Conservation (phyloP, 92 coral and sea anemone species). For the Pocillopora meandrina region DNA sequence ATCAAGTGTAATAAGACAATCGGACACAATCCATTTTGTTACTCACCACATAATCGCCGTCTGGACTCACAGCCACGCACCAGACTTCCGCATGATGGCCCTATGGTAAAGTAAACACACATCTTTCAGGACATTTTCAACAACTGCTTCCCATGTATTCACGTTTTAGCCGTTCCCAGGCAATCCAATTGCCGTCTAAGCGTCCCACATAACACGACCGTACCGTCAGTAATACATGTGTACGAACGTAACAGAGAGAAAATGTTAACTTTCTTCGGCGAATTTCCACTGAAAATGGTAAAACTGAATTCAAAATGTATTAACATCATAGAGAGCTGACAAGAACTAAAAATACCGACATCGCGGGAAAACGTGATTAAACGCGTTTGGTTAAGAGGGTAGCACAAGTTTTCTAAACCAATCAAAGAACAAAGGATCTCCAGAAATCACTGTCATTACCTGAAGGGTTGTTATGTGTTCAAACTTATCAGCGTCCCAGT, state of each 20-base stretch:
- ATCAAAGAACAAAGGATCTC: not conserved
- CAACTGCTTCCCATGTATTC: not conserved
- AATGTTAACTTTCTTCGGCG: too few species aligned
- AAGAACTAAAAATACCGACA: too few species aligned
- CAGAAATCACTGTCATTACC: constrained; percentile 28
- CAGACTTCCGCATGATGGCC: constrained; percentile 96
- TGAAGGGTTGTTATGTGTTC: constrained; percentile 88
- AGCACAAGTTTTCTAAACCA: not conserved
- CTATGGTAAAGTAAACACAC: constrained; percentile 24
- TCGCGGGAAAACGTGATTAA: too few species aligned
- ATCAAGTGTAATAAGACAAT: not conserved
- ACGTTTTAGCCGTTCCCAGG: too few species aligned
- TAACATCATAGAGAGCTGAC: too few species aligned
- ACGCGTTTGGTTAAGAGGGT: too few species aligned
- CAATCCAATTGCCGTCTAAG: not conserved
- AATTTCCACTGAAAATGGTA: too few species aligned
- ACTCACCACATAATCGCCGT: constrained; percentile 92
- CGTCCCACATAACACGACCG: too few species aligned
- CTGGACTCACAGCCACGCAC: constrained; percentile 87
- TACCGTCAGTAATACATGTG: too few species aligned
- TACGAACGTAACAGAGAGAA: too few species aligned
- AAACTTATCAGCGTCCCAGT: constrained; percentile 99
- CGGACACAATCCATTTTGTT: too few species aligned
- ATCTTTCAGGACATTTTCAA: not conserved
- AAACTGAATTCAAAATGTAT: too few species aligned